phyloP scores from a whole-genome alignment of 2,888 invertebrate species.

The Coelinius sp. region DNA sequence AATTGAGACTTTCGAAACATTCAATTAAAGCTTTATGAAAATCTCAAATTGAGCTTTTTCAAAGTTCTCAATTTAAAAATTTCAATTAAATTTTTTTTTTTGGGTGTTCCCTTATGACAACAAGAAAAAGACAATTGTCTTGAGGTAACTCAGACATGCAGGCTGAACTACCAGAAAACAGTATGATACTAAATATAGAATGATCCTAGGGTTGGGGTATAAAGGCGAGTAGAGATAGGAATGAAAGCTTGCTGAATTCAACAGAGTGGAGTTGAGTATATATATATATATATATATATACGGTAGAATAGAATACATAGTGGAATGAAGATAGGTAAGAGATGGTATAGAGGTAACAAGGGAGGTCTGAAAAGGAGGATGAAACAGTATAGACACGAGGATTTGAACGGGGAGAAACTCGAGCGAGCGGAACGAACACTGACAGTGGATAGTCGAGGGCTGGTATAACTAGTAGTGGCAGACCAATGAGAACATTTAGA shows the following conservation, averaged over 20 bases:
- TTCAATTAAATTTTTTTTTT: too few relatives aligned
- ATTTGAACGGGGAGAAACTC: not conserved
- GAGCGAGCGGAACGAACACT: conserved; percentile 26
- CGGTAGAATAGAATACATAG: not conserved
- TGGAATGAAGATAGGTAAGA: conserved; percentile 27
- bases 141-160: conserved; percentile 17
- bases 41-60: too few relatives aligned
- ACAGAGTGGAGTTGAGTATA: not conserved
- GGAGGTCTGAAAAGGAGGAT: conserved; percentile 23
- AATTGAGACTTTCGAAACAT: too few relatives aligned
- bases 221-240: conserved; percentile 26
- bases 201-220: conserved; percentile 20
- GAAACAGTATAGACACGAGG: conserved; percentile 21
- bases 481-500: conserved; percentile 36
- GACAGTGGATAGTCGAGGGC: conserved; percentile 13
- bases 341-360: conserved; percentile 12
- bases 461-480: conserved; percentile 22
- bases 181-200: conserved; percentile 24
- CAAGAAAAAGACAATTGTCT: conserved; percentile 11
- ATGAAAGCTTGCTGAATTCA: conserved; percentile 35
- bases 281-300: too few relatives aligned
- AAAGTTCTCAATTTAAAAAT: too few relatives aligned
- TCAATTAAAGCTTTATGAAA: too few relatives aligned
- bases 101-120: not conserved
- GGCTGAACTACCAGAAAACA: conserved; percentile 11